A percentile compares a stretch with the other conserved stretches of the same genome.
Evolutionary conservation across 1,140 invertebrate genomes (phyloP).

Genomic region (Trypoxylus dichotomus): DNA sequence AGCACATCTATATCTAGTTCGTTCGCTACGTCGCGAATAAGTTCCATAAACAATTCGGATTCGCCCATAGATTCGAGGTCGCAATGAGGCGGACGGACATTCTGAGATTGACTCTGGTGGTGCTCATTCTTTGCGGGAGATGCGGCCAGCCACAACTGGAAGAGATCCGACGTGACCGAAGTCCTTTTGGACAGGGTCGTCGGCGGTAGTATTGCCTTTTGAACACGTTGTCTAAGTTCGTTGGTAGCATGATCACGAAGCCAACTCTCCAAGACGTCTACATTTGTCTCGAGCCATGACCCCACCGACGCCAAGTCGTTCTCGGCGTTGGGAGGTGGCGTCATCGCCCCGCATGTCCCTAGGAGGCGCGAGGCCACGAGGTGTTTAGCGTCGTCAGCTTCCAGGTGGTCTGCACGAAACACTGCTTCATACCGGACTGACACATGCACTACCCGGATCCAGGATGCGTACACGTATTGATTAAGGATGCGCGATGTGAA

Average conservation of each 20-base stretch:
- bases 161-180: constrained; percentile 81
- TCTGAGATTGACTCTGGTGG: constrained; percentile 33
- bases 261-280: constrained; percentile 68
- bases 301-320: constrained; percentile 46
- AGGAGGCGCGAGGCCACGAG: constrained; percentile 40
- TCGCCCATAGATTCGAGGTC: constrained; percentile 57
- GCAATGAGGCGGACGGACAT: constrained; percentile 45
- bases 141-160: constrained; percentile 77
- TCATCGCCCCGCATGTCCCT: constrained; percentile 48
- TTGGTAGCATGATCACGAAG: constrained; percentile 69
- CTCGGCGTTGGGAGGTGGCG: constrained; percentile 39
- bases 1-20: constrained; percentile 91
- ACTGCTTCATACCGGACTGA: constrained; percentile 41
- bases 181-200: constrained; percentile 59
- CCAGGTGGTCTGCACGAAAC: constrained; percentile 38
- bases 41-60: constrained; percentile 87
- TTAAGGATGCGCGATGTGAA: constrained; percentile 31
- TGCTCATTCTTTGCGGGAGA: constrained; percentile 67
- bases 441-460: constrained; percentile 40
- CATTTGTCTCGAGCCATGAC: constrained; percentile 61
- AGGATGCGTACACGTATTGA: constrained; percentile 43
- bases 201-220: constrained; percentile 47
- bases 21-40: constrained; percentile 90
- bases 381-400: constrained; percentile 33
- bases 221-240: constrained; percentile 61